Evolutionary conservation across 2,888 invertebrate species (phyloP).

Genomic region (Salpingus planirostris): DNA sequence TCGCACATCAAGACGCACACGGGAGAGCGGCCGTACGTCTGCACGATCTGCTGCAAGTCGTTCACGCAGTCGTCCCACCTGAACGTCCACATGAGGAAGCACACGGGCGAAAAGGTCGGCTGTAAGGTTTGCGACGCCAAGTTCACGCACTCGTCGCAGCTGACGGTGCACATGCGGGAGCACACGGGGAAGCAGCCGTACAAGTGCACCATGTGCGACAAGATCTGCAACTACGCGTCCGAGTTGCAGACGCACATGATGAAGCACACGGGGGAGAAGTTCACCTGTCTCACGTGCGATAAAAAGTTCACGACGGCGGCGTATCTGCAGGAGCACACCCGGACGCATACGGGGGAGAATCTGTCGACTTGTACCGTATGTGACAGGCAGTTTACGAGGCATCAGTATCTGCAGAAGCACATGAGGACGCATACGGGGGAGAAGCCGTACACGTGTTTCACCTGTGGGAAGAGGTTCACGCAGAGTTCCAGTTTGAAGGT

Average conservation of each 20-base stretch:
- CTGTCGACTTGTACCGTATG: slow-evolving; percentile 39
- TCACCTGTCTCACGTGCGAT: slow-evolving; percentile 33
- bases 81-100: slow-evolving; percentile 49
- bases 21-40: slow-evolving; percentile 52
- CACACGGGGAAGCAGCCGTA: slow-evolving; percentile 40
- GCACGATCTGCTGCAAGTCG: slow-evolving; percentile 48
- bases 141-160: slow-evolving; percentile 38
- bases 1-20: slow-evolving; percentile 55
- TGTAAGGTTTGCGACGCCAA: slow-evolving; percentile 35
- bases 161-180: slow-evolving; percentile 37
- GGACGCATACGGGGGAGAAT: slow-evolving; percentile 38
- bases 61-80: slow-evolving; percentile 55
- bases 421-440: slow-evolving; percentile 45
- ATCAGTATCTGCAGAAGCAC: slow-evolving; percentile 47
- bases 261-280: slow-evolving; percentile 36
- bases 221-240: slow-evolving; percentile 35
- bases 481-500: slow-evolving; percentile 38
- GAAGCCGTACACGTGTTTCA: slow-evolving; percentile 35
- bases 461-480: slow-evolving; percentile 37
- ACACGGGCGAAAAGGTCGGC: slow-evolving; percentile 46
- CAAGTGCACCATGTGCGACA: slow-evolving; percentile 36
- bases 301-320: slow-evolving; percentile 37
- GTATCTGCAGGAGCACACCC: slow-evolving; percentile 33
- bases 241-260: slow-evolving; percentile 35
- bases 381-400: slow-evolving; percentile 45